Conservation (phyloP, 1,140 invertebrate species). For the Caenorhabditis tropicalis region DNA sequence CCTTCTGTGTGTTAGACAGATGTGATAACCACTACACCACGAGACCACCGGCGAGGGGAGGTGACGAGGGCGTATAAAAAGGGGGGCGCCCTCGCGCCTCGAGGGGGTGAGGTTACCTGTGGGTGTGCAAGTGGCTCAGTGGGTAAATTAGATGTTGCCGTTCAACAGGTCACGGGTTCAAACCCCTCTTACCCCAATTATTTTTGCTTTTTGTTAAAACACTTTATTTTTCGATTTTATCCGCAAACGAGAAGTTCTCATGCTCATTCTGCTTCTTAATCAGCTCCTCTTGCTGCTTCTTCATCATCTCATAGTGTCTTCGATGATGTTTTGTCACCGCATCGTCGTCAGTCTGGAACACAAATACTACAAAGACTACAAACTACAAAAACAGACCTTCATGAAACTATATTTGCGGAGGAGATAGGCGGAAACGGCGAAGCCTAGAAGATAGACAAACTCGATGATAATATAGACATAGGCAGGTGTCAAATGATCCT, state of each 20-base stretch:
- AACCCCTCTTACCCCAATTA: too few relatives aligned
- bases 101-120: too few relatives aligned
- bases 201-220: too few relatives aligned
- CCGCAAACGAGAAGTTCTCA: conserved; percentile 3
- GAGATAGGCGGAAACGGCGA: not conserved
- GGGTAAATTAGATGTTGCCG: too few relatives aligned
- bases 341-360: not conserved
- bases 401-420: not conserved
- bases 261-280: not conserved
- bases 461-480: conserved; percentile 1
- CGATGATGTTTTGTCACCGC: conserved; percentile 6
- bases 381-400: conserved; percentile 4
- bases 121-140: too few relatives aligned
- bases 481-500: not conserved
- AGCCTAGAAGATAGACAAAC: not conserved
- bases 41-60: too few relatives aligned
- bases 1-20: too few relatives aligned
- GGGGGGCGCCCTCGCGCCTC: too few relatives aligned
- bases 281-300: not conserved
- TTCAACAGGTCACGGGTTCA: too few relatives aligned
- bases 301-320: not conserved
- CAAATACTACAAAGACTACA: not conserved
- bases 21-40: too few relatives aligned
- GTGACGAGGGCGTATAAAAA: too few relatives aligned
- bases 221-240: too few relatives aligned